Conservation (phyloP, 1,140 invertebrate species). For the Pogonus chalceus region DNA sequence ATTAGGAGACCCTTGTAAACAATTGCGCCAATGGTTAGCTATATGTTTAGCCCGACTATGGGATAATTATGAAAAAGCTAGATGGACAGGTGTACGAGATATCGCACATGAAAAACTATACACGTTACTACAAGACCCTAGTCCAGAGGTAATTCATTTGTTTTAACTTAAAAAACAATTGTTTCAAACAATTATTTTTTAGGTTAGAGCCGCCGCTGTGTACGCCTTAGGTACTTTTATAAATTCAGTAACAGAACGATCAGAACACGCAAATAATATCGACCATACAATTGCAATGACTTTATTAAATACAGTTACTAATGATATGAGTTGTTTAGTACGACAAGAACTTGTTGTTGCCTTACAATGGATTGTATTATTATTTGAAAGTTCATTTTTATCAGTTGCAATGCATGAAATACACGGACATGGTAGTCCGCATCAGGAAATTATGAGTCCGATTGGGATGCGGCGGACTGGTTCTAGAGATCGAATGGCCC, state of each 20-base stretch:
- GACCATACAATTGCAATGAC: slow-evolving; percentile 85
- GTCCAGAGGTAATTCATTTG: slow-evolving; percentile 60
- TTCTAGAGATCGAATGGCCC: slow-evolving; percentile 35
- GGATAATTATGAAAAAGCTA: slow-evolving; percentile 85
- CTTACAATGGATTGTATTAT: slow-evolving; percentile 80
- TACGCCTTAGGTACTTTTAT: slow-evolving; percentile 92
- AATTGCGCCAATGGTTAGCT: slow-evolving; percentile 83
- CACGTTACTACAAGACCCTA: slow-evolving; percentile 63
- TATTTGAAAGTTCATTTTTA: slow-evolving; percentile 85
- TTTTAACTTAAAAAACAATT: neutral
- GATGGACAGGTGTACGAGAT: slow-evolving; percentile 93
- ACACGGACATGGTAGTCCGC: slow-evolving; percentile 37
- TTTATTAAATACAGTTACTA: slow-evolving; percentile 62
- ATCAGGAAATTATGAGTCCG: slow-evolving; percentile 38
- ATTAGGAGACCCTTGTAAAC: slow-evolving; percentile 45
- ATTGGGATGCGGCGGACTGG: slow-evolving; percentile 24
- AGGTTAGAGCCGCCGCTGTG: slow-evolving; percentile 82
- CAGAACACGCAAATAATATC: slow-evolving; percentile 83
- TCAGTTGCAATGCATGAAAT: slow-evolving; percentile 67
- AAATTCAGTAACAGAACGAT: slow-evolving; percentile 67
- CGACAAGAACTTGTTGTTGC: slow-evolving; percentile 71
- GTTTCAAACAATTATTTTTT: neutral
- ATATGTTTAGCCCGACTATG: slow-evolving; percentile 89
- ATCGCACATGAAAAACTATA: slow-evolving; percentile 91
- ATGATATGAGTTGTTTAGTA: slow-evolving; percentile 82